phyloP scores from a whole-genome alignment of 2,113 vertebrate species.

The Aspidoscelis tigris region DNA sequence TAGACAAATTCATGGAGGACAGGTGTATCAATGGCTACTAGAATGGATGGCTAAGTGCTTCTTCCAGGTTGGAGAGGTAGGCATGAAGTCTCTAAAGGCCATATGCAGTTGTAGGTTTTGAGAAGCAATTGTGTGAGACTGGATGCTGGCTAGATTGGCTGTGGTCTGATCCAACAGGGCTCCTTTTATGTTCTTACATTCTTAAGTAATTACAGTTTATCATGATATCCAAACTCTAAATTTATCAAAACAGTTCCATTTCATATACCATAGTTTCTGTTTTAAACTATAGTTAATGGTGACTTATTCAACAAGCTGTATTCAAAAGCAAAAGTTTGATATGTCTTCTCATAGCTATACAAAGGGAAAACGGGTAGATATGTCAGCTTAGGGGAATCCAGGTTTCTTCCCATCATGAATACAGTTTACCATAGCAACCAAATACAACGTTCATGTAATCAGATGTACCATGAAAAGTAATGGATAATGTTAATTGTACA shows the following conservation, averaged over 20 bases:
- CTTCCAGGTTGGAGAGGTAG: no score
- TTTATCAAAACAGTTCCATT: not conserved
- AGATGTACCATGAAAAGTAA: constrained; percentile 8
- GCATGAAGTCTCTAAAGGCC: no score
- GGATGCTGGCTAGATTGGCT: no score
- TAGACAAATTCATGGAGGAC: no score
- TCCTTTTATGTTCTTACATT: not conserved
- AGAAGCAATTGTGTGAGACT: no score
- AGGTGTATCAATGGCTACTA: no score
- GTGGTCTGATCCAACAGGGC: no score
- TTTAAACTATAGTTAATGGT: not conserved
- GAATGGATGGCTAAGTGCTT: no score
- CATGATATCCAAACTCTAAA: not conserved
- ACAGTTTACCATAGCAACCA: not conserved
- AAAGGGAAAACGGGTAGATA: not conserved
- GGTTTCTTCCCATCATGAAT: not conserved
- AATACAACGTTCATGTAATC: not conserved
- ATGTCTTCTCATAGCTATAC: not conserved
- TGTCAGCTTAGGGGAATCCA: not conserved
- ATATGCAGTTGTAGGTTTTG: no score
- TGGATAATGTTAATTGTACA: not conserved
- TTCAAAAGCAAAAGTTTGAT: not conserved
- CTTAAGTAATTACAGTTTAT: not conserved
- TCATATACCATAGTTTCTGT: not conserved
- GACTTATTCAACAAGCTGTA: not conserved